phyloP scores from a whole-genome alignment of 2,888 invertebrate genomes.

The Phalera bucephala region DNA sequence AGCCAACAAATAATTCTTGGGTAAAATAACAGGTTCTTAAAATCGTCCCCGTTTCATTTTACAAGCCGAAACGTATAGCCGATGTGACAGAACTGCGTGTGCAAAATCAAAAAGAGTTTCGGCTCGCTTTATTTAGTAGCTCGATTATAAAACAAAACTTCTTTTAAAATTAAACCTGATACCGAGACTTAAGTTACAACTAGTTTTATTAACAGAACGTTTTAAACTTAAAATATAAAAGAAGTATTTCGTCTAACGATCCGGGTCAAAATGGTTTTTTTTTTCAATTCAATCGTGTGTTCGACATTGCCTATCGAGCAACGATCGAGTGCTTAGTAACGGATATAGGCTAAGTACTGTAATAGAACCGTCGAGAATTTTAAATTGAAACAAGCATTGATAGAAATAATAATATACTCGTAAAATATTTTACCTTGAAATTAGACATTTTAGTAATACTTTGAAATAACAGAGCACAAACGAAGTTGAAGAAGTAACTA shows the following conservation, averaged over 20 bases:
- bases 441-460: too few relatives aligned
- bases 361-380: slow-evolving; percentile 18
- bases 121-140: slow-evolving; percentile 3
- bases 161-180: slow-evolving; percentile 1
- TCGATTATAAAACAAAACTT: slow-evolving; percentile 3
- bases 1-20: slow-evolving; percentile 47
- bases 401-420: neutral
- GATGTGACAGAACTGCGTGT: slow-evolving; percentile 46
- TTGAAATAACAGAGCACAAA: too few relatives aligned
- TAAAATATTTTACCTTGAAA: neutral
- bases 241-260: slow-evolving; percentile 40
- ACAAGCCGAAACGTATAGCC: slow-evolving; percentile 42
- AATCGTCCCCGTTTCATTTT: slow-evolving; percentile 56
- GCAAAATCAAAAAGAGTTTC: slow-evolving; percentile 11
- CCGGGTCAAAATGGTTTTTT: slow-evolving; percentile 48
- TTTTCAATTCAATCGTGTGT: slow-evolving; percentile 55
- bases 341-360: slow-evolving; percentile 36
- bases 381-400: slow-evolving; percentile 7
- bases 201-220: slow-evolving; percentile 6
- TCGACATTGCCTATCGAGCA: slow-evolving; percentile 60
- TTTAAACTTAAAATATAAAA: slow-evolving; percentile 19
- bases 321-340: slow-evolving; percentile 49
- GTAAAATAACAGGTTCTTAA: slow-evolving; percentile 51
- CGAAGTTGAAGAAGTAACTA: too few relatives aligned
- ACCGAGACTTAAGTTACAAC: neutral